Conservation (phyloP, 2,113 vertebrate genomes). For the Marcusenius ussheri region DNA sequence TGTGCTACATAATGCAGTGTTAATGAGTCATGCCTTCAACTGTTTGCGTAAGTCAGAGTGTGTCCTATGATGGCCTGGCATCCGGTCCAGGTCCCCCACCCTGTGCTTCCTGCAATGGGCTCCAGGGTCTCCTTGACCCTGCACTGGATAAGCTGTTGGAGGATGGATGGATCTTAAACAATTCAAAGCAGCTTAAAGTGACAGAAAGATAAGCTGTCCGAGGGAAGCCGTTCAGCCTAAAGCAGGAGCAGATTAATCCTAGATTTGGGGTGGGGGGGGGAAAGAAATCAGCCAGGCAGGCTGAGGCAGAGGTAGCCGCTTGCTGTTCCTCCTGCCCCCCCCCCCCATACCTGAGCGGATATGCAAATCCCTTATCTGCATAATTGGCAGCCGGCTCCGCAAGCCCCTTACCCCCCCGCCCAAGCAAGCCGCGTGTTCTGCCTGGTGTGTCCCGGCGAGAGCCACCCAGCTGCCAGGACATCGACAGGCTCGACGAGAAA, state of each 20-base stretch:
- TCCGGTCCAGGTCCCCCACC: not conserved
- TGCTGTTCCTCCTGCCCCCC: not conserved
- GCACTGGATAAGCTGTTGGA: not conserved
- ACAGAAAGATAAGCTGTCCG: not conserved
- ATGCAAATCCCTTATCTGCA: conserved; percentile 29
- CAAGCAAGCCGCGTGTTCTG: conserved; percentile 26
- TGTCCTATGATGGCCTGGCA: not conserved
- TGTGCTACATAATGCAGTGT: not conserved
- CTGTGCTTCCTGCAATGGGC: not conserved
- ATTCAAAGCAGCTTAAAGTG: not conserved
- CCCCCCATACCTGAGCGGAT: conserved; percentile 24
- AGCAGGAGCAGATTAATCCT: not conserved
- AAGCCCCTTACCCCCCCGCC: conserved; percentile 9
- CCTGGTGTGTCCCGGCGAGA: conserved; percentile 28
- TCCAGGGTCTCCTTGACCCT: not conserved
- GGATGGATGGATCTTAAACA: not conserved
- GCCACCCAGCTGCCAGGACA: conserved; percentile 40
- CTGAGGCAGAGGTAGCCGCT: not conserved
- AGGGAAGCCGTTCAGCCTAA: not conserved
- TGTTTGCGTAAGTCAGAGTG: not conserved
- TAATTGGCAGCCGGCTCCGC: conserved; percentile 16
- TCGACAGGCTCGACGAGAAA: conserved; percentile 32
- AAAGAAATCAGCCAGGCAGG: not conserved
- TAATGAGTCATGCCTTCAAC: not conserved
- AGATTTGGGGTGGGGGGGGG: not conserved